These are phyloP conservation scores for Gandaritis pyraliata DNA, from an alignment of 2,888 invertebrate genomes.

Conservation along the genomic window DNA sequence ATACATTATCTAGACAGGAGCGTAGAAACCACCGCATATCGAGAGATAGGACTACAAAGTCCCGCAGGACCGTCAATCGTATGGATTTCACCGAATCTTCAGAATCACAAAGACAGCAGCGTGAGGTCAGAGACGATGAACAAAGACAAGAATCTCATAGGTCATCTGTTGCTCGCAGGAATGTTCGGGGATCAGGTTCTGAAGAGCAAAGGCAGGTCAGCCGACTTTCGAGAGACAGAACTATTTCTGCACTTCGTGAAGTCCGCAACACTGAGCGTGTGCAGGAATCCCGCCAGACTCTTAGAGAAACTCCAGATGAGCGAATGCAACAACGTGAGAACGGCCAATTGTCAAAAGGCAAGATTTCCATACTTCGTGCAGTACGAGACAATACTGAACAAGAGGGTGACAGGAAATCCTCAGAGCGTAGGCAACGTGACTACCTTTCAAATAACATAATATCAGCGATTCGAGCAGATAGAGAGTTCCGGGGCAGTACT, in stretches of 20 bases:
- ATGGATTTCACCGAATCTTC: background rate
- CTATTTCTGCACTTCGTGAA: conserved; percentile 5
- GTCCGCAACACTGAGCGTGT: background rate
- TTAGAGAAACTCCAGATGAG: conserved; percentile 24
- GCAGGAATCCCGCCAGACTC: conserved; percentile 8
- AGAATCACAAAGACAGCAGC: conserved; percentile 11
- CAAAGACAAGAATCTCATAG: conserved; percentile 8
- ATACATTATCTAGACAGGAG: background rate
- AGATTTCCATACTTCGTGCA: conserved; percentile 10
- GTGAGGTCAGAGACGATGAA: background rate
- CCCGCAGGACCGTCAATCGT: conserved; percentile 4
- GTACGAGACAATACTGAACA: conserved; percentile 1
- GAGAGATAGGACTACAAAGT: conserved; percentile 3
- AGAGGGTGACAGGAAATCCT: background rate
- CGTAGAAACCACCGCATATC: background rate
- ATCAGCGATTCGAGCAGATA: conserved; percentile 7
- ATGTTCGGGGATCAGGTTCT: conserved; percentile 5
- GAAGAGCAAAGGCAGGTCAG: conserved; percentile 8
- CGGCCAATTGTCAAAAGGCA: conserved; percentile 16
- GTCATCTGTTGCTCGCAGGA: background rate
- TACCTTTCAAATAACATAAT: background rate
- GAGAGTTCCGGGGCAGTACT: conserved; percentile 10
- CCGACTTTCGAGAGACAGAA: conserved; percentile 1
- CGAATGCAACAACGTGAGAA: conserved; percentile 18
- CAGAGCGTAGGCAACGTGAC: conserved; percentile 5